These are phyloP conservation scores for Rhinolophus sinicus DNA, from an alignment of 2,113 vertebrate species.

Conservation along the genomic window DNA sequence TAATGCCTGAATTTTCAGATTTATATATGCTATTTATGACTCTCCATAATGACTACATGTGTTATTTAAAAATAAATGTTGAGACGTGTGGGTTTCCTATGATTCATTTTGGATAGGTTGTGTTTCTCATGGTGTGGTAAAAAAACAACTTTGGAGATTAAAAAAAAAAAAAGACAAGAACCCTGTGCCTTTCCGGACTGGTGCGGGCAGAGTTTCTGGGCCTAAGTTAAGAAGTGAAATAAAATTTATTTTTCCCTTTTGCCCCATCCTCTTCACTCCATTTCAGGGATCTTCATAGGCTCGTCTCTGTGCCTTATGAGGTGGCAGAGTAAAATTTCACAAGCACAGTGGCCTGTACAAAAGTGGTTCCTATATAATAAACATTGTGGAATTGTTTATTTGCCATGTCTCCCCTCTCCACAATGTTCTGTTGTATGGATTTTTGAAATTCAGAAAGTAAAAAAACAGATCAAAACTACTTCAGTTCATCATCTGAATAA, in stretches of 20 bases:
- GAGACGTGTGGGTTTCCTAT: slow-evolving; percentile 53
- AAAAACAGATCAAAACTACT: background rate
- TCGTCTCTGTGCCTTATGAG: background rate
- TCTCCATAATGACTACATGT: slow-evolving; percentile 19
- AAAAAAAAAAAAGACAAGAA: background rate
- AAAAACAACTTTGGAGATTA: background rate
- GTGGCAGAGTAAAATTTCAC: background rate
- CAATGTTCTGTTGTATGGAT: background rate
- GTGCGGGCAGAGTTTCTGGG: background rate
- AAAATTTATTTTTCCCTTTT: background rate
- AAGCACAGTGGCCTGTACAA: background rate
- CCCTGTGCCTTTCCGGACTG: background rate
- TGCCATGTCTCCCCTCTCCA: background rate
- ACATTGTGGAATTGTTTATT: background rate
- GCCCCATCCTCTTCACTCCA: background rate
- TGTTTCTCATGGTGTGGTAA: background rate
- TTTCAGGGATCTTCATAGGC: background rate
- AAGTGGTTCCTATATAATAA: background rate
- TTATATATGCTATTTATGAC: slow-evolving; percentile 17
- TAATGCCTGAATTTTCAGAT: slow-evolving; percentile 1
- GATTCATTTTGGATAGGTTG: slow-evolving; percentile 47
- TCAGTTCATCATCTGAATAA: slow-evolving; percentile 48
- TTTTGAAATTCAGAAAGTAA: slow-evolving; percentile 39
- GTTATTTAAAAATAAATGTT: slow-evolving; percentile 57
- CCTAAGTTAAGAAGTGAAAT: background rate